Conservation (phyloP, 2,888 invertebrate genomes). For the Pycnomerus fuliginosus region DNA sequence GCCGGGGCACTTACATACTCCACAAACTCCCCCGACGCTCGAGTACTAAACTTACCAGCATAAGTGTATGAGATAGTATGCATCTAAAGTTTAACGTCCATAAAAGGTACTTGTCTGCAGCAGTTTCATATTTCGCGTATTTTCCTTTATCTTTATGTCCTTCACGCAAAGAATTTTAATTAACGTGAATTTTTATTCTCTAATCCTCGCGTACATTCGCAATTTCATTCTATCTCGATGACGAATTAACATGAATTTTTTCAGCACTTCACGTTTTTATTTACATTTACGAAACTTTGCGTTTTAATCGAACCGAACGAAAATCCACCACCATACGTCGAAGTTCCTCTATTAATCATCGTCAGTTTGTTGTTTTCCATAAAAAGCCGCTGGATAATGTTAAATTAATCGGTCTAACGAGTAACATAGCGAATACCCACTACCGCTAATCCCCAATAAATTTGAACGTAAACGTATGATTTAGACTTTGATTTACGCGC, state of each 20-base stretch:
- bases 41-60: conserved; percentile 14
- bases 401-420: conserved; percentile 26
- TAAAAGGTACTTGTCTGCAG: conserved; percentile 8
- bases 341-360: no score
- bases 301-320: no score
- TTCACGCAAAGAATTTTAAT: conserved; percentile 19
- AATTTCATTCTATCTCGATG: no score
- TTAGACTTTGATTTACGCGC: conserved; percentile 43
- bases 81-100: conserved; percentile 5
- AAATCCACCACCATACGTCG: no score
- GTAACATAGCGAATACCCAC: conserved; percentile 36
- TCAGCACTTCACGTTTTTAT: no score
- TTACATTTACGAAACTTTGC: no score
- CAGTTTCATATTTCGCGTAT: conserved; percentile 18
- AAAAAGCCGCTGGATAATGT: no score
- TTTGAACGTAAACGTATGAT: conserved; percentile 44
- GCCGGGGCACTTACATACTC: conserved; percentile 23
- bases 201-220: neutral
- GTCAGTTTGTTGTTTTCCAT: no score
- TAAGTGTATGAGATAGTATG: conserved; percentile 18
- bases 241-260: no score
- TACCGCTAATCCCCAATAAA: conserved; percentile 42
- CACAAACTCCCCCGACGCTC: conserved; percentile 13
- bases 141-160: conserved; percentile 5
- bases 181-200: conserved; percentile 10